Conservation (phyloP, 1,140 invertebrate species). For the Babylonia areolata region DNA sequence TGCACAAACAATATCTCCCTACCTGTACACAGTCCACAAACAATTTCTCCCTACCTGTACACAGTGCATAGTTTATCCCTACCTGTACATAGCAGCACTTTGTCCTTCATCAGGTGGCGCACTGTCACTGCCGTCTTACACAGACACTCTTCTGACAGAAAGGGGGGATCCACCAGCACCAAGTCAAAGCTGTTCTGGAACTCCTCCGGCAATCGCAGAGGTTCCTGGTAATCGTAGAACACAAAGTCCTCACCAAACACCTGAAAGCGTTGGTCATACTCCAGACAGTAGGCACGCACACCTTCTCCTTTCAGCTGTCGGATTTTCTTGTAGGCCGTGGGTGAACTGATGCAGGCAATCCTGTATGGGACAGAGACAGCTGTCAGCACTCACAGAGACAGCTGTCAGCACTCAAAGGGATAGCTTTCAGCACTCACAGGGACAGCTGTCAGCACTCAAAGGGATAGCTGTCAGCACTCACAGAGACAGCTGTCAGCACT, state of each 20-base stretch:
- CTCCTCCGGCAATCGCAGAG: constrained; percentile 83
- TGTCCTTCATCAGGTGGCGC: constrained; percentile 85
- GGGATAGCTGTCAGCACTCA: too few species aligned
- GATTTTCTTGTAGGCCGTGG: constrained; percentile 86
- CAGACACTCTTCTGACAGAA: constrained; percentile 94
- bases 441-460: too few species aligned
- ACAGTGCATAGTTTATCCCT: constrained; percentile 85
- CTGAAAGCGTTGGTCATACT: constrained; percentile 89
- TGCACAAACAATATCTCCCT: too few species aligned
- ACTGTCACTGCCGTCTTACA: constrained; percentile 88
- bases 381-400: too few species aligned
- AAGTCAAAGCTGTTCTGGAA: constrained; percentile 84
- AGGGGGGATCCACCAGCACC: constrained; percentile 95
- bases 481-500: too few species aligned
- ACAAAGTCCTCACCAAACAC: constrained; percentile 88
- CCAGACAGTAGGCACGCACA: constrained; percentile 64
- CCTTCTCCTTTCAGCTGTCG: constrained; percentile 63
- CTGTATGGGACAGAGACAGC: constrained; percentile 55
- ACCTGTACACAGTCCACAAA: too few species aligned
- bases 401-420: too few species aligned
- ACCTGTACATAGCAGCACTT: constrained; percentile 94
- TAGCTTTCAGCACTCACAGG: too few species aligned
- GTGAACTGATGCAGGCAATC: constrained; percentile 92
- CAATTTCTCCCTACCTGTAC: too few species aligned
- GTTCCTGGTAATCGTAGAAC: constrained; percentile 92